Evolutionary conservation across 2,113 vertebrate species (phyloP), one percentile per base, ranked within the genome.

Genomic region (Danionella cerebrum): DNA sequence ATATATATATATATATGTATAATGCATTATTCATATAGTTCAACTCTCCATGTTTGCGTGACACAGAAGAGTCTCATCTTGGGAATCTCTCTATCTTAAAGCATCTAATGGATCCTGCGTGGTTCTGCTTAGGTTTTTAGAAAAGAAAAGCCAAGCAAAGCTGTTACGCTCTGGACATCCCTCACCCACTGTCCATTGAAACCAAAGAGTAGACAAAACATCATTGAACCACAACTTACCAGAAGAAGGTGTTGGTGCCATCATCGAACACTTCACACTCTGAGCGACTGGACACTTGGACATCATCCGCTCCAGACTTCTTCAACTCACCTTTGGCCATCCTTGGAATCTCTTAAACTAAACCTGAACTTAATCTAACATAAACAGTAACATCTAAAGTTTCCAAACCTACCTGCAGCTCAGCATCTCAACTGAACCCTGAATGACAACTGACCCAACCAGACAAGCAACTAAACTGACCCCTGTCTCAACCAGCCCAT

Each of bases 181-280:
- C 54, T n/a, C n/a, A 8, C 53, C 3, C 3, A 39, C 19, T n/a
- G 10, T 5, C 12, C 25, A 14, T 11, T 12, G 10, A 25, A 9
- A 31, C 47, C 2, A 48, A 19, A 29, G n/a, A 44, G 31, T 27
- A 48, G 11, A 12, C 27, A 31, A 51, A 5, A n/a, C n/a, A 27
- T 0, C 14, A 52, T 10, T 0, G 6, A 14, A 9, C 2, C 1
- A 47, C 2, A 5, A 63, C 64, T 93, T 82, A 96, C 95, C 95
- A 98, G 89, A 98, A 98, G 81, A 96, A 98, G 16, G 95, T 98
- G 90, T 95, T 98, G 78, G 95, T 98, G 47, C 95, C 95, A 68
- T 98, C 95, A 82, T 98, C 95, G 42, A 86, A 96, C 13, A 96
- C 94, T 45, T 97, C 92, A 19, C 90, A 91, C 79, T 95, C 95